Conservation (phyloP, 2,113 vertebrate genomes). For the Anhinga anhinga region DNA sequence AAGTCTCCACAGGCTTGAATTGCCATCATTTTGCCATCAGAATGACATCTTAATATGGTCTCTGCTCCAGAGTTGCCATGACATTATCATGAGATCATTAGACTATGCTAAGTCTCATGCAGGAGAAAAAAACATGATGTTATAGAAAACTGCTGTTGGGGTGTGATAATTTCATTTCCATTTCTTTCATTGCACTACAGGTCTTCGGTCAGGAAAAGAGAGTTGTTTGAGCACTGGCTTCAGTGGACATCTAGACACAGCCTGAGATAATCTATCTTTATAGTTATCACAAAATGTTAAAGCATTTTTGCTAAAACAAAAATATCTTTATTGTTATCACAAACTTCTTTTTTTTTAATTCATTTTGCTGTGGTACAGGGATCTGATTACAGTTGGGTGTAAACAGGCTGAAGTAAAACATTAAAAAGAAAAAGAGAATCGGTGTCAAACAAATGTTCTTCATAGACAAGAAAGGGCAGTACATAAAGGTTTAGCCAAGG, state of each 20-base stretch:
- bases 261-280: neutral
- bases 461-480: neutral
- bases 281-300: neutral
- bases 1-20: constrained; percentile 35
- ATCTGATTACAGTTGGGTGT: neutral
- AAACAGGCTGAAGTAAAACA: neutral
- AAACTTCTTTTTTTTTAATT: neutral
- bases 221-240: neutral
- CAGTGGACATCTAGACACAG: neutral
- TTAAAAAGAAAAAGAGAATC: neutral
- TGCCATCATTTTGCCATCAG: constrained; percentile 66
- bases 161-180: constrained; percentile 6
- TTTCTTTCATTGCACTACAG: neutral
- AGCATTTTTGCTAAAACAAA: neutral
- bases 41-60: constrained; percentile 69
- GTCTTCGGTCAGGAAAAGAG: neutral
- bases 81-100: constrained; percentile 62
- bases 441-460: neutral
- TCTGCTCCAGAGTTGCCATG: constrained; percentile 42
- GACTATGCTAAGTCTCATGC: constrained; percentile 25
- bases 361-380: neutral
- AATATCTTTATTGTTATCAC: neutral
- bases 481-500: neutral
- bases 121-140: neutral
- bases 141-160: constrained; percentile 5